These are phyloP conservation scores for Drosophila littoralis DNA, from an alignment of 1,140 invertebrate genomes.

Conservation along the genomic window DNA sequence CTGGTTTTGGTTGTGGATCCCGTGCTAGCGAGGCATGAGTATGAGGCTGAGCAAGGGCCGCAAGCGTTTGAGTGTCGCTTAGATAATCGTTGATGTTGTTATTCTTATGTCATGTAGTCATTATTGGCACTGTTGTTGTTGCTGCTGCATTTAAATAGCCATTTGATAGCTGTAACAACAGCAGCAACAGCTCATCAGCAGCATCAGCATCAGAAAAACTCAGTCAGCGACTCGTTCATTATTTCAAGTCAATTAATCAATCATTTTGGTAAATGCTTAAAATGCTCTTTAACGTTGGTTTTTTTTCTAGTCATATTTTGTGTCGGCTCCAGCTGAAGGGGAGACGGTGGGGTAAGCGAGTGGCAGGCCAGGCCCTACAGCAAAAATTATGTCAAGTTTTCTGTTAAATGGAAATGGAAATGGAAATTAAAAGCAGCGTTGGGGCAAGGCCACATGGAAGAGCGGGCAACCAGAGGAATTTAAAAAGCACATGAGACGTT, in stretches of 20 bases:
- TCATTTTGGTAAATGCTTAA: constrained; percentile 65
- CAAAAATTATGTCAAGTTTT: constrained; percentile 44
- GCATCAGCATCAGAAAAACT: constrained; percentile 17
- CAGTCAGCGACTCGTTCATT: constrained; percentile 24
- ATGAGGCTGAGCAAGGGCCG: constrained; percentile 21
- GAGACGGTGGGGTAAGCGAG: no score
- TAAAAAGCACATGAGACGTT: constrained; percentile 14
- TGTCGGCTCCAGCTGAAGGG: neutral
- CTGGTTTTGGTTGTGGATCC: constrained; percentile 14
- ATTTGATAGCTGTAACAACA: constrained; percentile 63
- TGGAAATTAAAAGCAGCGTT: constrained; percentile 29
- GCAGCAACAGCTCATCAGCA: constrained; percentile 36
- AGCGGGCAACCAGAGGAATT: constrained; percentile 9
- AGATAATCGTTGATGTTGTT: constrained; percentile 25
- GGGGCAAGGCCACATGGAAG: constrained; percentile 7
- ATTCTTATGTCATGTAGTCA: constrained; percentile 58
- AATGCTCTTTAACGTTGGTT: constrained; percentile 45
- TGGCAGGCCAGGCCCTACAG: constrained; percentile 14
- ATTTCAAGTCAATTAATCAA: constrained; percentile 72
- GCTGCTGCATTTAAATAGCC: constrained; percentile 62
- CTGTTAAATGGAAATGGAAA: constrained; percentile 26
- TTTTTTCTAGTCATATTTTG: constrained; percentile 33
- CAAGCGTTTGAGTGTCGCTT: constrained; percentile 42
- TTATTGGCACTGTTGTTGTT: constrained; percentile 51
- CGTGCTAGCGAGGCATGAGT: neutral